Conservation (phyloP, 2,797 vertebrate species). For the Microcaecilia unicolor region DNA sequence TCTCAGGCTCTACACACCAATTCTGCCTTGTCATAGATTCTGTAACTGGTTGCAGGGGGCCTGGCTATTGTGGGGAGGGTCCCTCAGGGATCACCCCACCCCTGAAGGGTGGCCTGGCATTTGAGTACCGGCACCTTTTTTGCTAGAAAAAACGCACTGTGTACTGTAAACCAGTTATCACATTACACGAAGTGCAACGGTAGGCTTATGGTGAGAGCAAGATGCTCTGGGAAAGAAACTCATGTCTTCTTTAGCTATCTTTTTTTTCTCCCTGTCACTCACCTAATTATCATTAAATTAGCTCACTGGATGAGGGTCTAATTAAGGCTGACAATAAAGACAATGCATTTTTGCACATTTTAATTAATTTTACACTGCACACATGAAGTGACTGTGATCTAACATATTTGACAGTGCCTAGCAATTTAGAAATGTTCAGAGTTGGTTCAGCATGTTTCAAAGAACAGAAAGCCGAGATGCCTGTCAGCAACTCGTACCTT, state of each 20-base stretch:
- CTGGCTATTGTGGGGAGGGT: too few species aligned
- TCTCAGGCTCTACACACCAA: too few species aligned
- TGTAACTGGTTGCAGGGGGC: too few species aligned
- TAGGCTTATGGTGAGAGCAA: slow-evolving; percentile 14
- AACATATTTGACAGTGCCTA: slow-evolving; percentile 5
- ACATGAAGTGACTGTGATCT: slow-evolving; percentile 4
- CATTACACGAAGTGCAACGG: slow-evolving; percentile 8
- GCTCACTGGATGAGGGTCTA: slow-evolving; percentile 15
- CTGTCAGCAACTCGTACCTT: background rate
- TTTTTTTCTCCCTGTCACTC: slow-evolving; percentile 11
- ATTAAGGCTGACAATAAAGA: slow-evolving; percentile 6
- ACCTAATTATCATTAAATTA: slow-evolving; percentile 15
- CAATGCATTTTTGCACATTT: slow-evolving; percentile 10
- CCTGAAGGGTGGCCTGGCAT: too few species aligned
- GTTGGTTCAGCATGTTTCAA: background rate
- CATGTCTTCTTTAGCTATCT: background rate
- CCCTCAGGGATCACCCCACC: too few species aligned
- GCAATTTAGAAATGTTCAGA: background rate
- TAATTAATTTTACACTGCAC: slow-evolving; percentile 17
- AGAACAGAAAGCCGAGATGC: too few species aligned
- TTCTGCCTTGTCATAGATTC: too few species aligned
- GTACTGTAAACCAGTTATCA: too few species aligned
- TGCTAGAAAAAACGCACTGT: too few species aligned
- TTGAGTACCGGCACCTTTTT: too few species aligned
- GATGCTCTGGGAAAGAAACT: background rate